Evolutionary conservation across 2,113 vertebrate species (phyloP).

Genomic region (Tricholaema leucomelas): DNA sequence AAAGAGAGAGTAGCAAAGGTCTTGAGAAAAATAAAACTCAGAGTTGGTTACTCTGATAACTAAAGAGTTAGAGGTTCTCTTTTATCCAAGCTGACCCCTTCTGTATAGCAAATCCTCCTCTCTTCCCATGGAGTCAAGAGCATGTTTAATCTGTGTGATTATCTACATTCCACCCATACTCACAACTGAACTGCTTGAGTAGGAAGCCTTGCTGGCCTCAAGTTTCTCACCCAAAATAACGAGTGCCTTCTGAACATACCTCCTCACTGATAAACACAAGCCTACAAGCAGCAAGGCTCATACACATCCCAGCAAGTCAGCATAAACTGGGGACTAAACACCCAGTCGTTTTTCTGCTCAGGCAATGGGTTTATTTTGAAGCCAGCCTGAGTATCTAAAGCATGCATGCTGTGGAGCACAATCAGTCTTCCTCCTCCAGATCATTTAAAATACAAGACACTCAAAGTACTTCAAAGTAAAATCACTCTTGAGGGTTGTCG

Average conservation of each 20-base stretch:
- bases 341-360: not conserved
- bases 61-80: not conserved
- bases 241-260: not conserved
- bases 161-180: not conserved
- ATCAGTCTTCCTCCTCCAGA: not conserved
- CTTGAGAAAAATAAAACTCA: not conserved
- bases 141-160: constrained; percentile 25
- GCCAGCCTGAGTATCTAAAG: not conserved
- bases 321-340: accelerated
- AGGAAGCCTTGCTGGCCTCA: not conserved
- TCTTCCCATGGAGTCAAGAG: constrained; percentile 14
- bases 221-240: not conserved
- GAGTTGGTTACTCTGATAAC: not conserved
- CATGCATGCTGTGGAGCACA: accelerated
- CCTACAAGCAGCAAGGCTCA: not conserved
- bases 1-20: not conserved
- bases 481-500: not conserved
- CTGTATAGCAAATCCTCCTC: not conserved
- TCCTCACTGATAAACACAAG: not conserved
- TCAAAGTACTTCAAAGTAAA: not conserved
- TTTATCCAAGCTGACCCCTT: not conserved
- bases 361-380: not conserved
- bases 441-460: not conserved
- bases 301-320: not conserved
- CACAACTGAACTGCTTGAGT: not conserved